Conservation (phyloP, 2,888 invertebrate genomes). For the Antitype chi region DNA sequence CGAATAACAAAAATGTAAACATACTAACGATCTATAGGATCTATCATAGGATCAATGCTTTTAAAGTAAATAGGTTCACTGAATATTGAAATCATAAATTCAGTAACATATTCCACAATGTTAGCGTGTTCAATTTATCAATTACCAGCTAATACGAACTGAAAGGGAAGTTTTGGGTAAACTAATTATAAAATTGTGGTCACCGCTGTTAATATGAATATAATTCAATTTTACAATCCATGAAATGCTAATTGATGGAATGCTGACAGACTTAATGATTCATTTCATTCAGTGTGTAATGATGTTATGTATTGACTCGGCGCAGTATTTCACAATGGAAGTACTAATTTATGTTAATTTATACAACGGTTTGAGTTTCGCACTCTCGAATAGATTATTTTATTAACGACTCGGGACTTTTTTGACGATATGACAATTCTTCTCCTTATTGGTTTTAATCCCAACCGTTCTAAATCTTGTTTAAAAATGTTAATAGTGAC, state of each 20-base stretch:
- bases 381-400: slow-evolving; percentile 11
- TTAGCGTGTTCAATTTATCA: slow-evolving; percentile 48
- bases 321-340: slow-evolving; percentile 58
- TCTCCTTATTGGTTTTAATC: neutral
- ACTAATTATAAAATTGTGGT: slow-evolving; percentile 63
- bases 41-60: neutral
- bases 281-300: slow-evolving; percentile 78
- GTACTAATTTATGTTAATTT: slow-evolving; percentile 57
- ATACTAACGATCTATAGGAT: too few relatives aligned
- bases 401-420: neutral
- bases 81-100: slow-evolving; percentile 47
- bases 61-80: neutral
- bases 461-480: neutral
- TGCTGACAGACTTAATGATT: slow-evolving; percentile 76
- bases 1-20: too few relatives aligned
- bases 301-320: slow-evolving; percentile 74
- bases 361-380: slow-evolving; percentile 34
- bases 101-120: slow-evolving; percentile 36
- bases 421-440: neutral
- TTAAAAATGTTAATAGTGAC: neutral
- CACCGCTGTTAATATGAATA: slow-evolving; percentile 56
- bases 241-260: slow-evolving; percentile 79
- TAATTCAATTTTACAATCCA: slow-evolving; percentile 64
- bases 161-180: slow-evolving; percentile 58
- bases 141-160: slow-evolving; percentile 48